These are phyloP conservation scores for Punctoribates punctum DNA, from an alignment of 2,888 invertebrate species.

Conservation along the genomic window DNA sequence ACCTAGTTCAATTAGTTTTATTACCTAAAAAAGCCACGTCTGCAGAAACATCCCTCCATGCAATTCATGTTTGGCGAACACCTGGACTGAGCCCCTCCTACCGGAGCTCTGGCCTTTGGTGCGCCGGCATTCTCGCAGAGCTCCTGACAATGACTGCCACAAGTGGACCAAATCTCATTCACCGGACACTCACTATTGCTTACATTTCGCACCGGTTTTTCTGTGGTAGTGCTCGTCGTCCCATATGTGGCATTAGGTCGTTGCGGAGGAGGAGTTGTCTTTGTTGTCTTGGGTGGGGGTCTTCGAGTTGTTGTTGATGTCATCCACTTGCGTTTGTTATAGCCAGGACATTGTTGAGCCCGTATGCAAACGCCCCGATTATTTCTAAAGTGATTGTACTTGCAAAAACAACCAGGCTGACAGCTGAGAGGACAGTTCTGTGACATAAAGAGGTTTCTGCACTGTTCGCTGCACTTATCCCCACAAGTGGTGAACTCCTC, in stretches of 20 bases:
- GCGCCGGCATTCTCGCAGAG: not conserved
- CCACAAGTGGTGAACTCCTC: not conserved
- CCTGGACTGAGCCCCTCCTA: not conserved
- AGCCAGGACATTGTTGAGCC: not conserved
- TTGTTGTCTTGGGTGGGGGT: not conserved
- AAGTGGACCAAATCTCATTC: not conserved
- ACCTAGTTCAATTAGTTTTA: no score
- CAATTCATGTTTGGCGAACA: slow-evolving; percentile 11
- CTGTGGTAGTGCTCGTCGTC: no score
- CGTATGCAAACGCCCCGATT: not conserved
- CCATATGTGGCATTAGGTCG: no score
- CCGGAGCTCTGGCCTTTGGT: no score
- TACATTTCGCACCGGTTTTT: not conserved
- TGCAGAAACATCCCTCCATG: not conserved
- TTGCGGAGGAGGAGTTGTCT: not conserved
- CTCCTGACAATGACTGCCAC: not conserved
- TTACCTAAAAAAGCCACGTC: not conserved
- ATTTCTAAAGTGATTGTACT: not conserved
- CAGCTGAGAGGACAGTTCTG: not conserved
- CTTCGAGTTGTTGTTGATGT: not conserved
- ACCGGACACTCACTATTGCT: not conserved
- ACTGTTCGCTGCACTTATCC: not conserved
- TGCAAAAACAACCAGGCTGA: not conserved
- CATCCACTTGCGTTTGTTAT: not conserved
- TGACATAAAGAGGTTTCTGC: not conserved